Evolutionary conservation across 2,113 vertebrate genomes (phyloP).

Genomic region (Puffinus mauretanicus): DNA sequence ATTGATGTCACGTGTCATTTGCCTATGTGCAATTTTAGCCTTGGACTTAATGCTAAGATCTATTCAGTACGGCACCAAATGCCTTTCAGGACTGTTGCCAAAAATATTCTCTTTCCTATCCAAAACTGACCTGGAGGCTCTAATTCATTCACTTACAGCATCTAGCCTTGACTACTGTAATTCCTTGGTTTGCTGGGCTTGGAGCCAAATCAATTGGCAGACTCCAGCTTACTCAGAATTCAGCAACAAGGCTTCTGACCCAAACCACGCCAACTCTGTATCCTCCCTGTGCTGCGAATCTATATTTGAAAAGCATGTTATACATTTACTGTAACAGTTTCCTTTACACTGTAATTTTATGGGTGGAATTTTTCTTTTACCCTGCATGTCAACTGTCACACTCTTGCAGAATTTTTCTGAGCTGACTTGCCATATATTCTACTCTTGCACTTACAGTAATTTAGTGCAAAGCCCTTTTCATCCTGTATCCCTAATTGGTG

Average conservation of each 20-base stretch:
- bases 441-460: neutral
- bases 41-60: neutral
- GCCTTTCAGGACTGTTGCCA: constrained; percentile 4
- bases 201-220: constrained; percentile 50
- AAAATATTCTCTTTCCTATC: neutral
- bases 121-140: constrained; percentile 42
- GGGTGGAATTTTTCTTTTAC: constrained; percentile 52
- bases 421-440: constrained; percentile 32
- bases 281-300: neutral
- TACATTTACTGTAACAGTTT: constrained; percentile 47
- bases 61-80: neutral
- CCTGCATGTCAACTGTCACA: neutral
- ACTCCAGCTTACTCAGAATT: constrained; percentile 18
- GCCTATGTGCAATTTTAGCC: neutral
- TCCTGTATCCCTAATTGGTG: neutral
- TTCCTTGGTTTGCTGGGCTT: constrained; percentile 59
- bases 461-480: constrained; percentile 17
- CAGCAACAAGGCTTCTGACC: constrained; percentile 30
- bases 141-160: neutral
- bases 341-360: constrained; percentile 62
- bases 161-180: constrained; percentile 23
- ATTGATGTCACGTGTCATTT: neutral
- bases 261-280: constrained; percentile 19
- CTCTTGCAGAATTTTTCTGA: constrained; percentile 19
- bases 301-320: constrained; percentile 45